A percentile compares a stretch with the other conserved stretches of the same genome.
phyloP scores from a whole-genome alignment of 2,888 invertebrate genomes.

The Cyclophora albipunctata region DNA sequence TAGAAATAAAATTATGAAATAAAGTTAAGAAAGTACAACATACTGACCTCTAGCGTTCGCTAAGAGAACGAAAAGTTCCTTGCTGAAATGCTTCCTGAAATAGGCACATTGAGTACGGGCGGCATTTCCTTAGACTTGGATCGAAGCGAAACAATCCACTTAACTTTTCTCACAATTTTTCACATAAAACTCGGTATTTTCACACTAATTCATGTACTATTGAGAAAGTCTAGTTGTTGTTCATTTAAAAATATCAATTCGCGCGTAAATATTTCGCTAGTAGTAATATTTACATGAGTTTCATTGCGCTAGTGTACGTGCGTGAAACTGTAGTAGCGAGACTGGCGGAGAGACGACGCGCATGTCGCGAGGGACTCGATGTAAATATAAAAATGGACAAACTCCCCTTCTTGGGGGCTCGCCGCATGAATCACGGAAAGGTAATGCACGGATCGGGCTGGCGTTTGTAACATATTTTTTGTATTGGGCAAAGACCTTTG shows the following conservation, averaged over 20 bases:
- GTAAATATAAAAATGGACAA: conserved; percentile 75
- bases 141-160: conserved; percentile 60
- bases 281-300: conserved; percentile 70
- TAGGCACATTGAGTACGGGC: conserved; percentile 55
- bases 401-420: conserved; percentile 71
- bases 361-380: conserved; percentile 70
- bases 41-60: conserved; percentile 73
- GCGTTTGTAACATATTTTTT: conserved; percentile 40
- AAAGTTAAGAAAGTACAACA: conserved; percentile 19
- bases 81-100: conserved; percentile 71
- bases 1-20: conserved; percentile 4
- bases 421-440: conserved; percentile 67
- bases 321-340: conserved; percentile 67
- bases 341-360: conserved; percentile 71
- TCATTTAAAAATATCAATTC: conserved; percentile 57
- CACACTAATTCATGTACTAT: conserved; percentile 32
- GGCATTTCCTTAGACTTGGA: conserved; percentile 65
- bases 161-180: conserved; percentile 41
- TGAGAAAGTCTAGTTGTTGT: conserved; percentile 36
- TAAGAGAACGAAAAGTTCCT: conserved; percentile 68
- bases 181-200: conserved; percentile 48
- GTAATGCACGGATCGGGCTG: conserved; percentile 50
- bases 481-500: conserved; percentile 27
- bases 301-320: conserved; percentile 66
- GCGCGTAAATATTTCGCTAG: conserved; percentile 63